Base-by-base conservation (phyloP, 2,797 vertebrate species). In the Holocentrus rufus region DNA sequence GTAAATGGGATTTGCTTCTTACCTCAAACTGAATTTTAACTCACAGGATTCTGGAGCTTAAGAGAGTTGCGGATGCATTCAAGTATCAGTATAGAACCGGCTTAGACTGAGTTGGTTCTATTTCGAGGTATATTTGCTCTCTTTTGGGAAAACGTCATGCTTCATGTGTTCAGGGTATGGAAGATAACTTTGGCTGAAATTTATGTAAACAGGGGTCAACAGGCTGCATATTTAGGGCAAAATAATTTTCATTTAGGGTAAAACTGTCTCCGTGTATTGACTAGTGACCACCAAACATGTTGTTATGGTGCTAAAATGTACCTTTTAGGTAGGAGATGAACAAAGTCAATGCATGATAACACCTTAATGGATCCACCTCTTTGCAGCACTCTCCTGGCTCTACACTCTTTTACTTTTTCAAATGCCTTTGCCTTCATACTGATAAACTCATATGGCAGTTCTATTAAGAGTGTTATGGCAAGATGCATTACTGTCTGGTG, bases 1-100 rank as follows among this genome's bases (percentile, higher is more conserved):
- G 82, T 71, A 87, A 90, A 90, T 88, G 77, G 82, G 83, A 87
- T 89, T 88, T 83, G 60, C 75, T 50, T 74, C 67, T 83, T 74
- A 76, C 68, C 69, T 74, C 77, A 68, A 84, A 72, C 42, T 55
- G 60, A 85, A 74, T 77, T 73, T 80, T 69, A 66, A 69, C 63
- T 77, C 22, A 9, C 27, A 70, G 71, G 61, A 58, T 72, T 57
- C 2, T 1, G 39, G 64, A 73, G 47, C 81, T 84, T 54, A 25
- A 55, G 39, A 56, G 55, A 31, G 4, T 44, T 34, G 63, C 8
- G 42, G 58, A 34, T n/a, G 36, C 23, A 22, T 54, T 18, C 47
- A 34, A 55, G 18, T 70, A 17, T 62, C 25, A 64, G 0, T 11
- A 31, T 31, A 1, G 11, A 27, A 14, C 31, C 58, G 56, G 58